These are phyloP conservation scores for Gymnocephalus cernua DNA, from an alignment of 2,113 vertebrate genomes.

Conservation along the genomic window DNA sequence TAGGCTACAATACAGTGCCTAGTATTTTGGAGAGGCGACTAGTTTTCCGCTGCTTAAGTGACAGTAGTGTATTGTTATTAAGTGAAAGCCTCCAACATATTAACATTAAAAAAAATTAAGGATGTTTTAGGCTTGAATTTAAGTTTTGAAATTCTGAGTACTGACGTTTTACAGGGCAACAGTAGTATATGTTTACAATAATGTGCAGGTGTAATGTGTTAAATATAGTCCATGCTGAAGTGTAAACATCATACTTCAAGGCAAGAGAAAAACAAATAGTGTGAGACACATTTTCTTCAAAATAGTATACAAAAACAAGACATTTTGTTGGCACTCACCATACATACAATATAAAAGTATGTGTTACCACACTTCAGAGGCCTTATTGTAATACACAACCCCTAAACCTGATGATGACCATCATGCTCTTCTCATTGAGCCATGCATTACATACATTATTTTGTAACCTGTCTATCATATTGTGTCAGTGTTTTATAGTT, in stretches of 20 bases:
- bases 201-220: not conserved
- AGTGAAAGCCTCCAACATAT: not conserved
- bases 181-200: not conserved
- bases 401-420: constrained; percentile 18
- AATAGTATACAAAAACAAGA: not conserved
- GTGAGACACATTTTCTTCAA: not conserved
- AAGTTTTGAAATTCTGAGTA: not conserved
- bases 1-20: constrained; percentile 16
- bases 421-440: constrained; percentile 30
- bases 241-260: not conserved
- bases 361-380: not conserved
- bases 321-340: not conserved
- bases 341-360: not conserved
- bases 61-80: not conserved
- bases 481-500: constrained; percentile 54
- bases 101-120: not conserved
- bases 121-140: not conserved
- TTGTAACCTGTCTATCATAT: constrained; percentile 53
- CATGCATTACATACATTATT: constrained; percentile 26
- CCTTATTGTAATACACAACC: constrained; percentile 18
- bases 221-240: not conserved
- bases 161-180: not conserved
- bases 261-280: not conserved
- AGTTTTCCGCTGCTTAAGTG: constrained; percentile 23
- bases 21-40: constrained; percentile 11